Conservation (phyloP, 1,140 invertebrate genomes). For the Caenorhabditis inopinata region DNA sequence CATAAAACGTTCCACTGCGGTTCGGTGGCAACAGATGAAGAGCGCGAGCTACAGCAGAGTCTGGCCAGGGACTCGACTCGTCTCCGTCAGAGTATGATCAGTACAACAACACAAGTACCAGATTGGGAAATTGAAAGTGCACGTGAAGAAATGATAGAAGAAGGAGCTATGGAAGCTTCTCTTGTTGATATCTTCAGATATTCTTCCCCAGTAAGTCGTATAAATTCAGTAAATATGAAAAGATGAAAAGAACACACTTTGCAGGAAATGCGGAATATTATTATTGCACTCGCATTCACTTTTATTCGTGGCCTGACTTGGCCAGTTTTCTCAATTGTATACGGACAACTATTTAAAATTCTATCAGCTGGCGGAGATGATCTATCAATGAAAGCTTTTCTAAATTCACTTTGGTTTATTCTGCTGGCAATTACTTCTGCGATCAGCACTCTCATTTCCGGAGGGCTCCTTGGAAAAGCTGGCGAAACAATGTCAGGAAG, state of each 20-base stretch:
- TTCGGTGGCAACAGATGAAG: slow-evolving; percentile 46
- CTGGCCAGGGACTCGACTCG: slow-evolving; percentile 27
- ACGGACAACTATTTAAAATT: slow-evolving; percentile 58
- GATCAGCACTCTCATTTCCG: slow-evolving; percentile 54
- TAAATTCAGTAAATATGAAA: not conserved
- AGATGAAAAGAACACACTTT: not conserved
- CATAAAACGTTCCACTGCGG: not conserved
- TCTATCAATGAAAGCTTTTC: slow-evolving; percentile 1
- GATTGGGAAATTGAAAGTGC: slow-evolving; percentile 35
- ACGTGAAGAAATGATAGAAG: slow-evolving; percentile 53
- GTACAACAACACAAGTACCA: slow-evolving; percentile 29
- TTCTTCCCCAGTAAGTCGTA: slow-evolving; percentile 52
- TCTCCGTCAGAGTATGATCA: slow-evolving; percentile 39
- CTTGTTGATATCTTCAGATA: slow-evolving; percentile 55
- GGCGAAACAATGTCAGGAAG: slow-evolving; percentile 53
- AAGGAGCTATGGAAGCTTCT: slow-evolving; percentile 51
- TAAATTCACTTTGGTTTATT: slow-evolving; percentile 49
- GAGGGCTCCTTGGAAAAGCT: slow-evolving; percentile 53
- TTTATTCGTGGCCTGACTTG: slow-evolving; percentile 57
- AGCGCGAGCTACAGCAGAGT: not conserved
- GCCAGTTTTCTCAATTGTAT: slow-evolving; percentile 63
- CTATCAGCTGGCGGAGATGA: slow-evolving; percentile 12
- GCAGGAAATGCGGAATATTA: slow-evolving; percentile 38
- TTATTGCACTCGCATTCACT: slow-evolving; percentile 47
- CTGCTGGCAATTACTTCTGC: slow-evolving; percentile 45